Conservation (phyloP, 1,140 invertebrate genomes). For the Mycetomoellerius zeteki region DNA sequence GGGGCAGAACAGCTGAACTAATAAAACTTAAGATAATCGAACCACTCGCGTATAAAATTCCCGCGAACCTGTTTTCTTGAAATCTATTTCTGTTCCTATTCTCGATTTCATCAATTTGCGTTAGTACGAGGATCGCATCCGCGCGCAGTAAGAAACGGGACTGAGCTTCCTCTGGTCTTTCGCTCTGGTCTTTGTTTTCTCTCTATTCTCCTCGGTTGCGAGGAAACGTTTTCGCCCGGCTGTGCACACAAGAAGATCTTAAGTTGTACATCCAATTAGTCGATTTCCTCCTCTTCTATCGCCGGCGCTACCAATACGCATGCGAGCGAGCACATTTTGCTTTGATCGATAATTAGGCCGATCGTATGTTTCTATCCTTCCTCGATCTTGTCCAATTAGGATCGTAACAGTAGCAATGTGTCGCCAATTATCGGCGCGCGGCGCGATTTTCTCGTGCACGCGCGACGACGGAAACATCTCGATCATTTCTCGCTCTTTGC, state of each 20-base stretch:
- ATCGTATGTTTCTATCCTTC: slow-evolving; percentile 72
- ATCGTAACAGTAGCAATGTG: slow-evolving; percentile 56
- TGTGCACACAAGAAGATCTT: slow-evolving; percentile 56
- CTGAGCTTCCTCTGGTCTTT: not conserved
- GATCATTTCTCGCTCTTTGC: not conserved
- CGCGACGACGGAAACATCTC: slow-evolving; percentile 32
- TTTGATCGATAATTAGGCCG: slow-evolving; percentile 82
- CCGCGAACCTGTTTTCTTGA: not conserved
- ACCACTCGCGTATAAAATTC: not conserved
- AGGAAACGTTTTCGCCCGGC: slow-evolving; percentile 50
- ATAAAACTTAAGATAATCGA: not conserved
- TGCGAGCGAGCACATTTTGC: slow-evolving; percentile 65
- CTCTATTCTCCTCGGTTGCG: slow-evolving; percentile 13
- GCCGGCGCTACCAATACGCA: slow-evolving; percentile 38
- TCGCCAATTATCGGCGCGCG: slow-evolving; percentile 13
- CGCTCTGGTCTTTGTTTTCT: not conserved
- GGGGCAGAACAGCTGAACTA: not conserved
- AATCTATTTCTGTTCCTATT: slow-evolving; percentile 29
- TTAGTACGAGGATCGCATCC: slow-evolving; percentile 12
- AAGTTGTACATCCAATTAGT: slow-evolving; percentile 72
- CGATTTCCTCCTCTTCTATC: slow-evolving; percentile 50
- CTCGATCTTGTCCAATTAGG: slow-evolving; percentile 83
- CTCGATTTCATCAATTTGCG: slow-evolving; percentile 23
- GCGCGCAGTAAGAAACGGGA: not conserved
- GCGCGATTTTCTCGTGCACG: not conserved